These are phyloP conservation scores for Megalops atlanticus DNA, from an alignment of 2,113 vertebrate genomes.

Conservation along the genomic window DNA sequence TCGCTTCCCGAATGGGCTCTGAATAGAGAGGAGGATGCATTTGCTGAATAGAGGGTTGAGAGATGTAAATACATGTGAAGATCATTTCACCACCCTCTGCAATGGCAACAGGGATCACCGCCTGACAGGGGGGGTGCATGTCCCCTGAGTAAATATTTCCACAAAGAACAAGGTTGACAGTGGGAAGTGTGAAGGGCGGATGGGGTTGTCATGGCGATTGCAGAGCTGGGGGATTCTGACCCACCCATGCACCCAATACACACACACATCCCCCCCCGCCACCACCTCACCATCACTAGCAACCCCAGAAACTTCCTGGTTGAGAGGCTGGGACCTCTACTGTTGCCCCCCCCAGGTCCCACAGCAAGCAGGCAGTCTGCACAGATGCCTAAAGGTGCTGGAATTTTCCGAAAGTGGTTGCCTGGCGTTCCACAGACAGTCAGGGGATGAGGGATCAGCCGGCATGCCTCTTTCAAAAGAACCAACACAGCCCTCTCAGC, in stretches of 20 bases:
- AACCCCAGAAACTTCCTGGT: not conserved
- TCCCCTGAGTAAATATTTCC: constrained; percentile 3
- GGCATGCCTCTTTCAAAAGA: not conserved
- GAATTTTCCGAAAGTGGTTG: not conserved
- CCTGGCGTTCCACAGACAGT: no score
- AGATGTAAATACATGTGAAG: no score
- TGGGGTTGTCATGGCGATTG: constrained; percentile 13
- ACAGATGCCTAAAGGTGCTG: not conserved
- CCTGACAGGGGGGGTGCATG: not conserved
- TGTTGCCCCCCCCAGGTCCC: not conserved
- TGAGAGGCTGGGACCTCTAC: constrained; percentile 4
- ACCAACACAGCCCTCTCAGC: not conserved
- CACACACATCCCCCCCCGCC: no score
- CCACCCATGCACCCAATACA: no score
- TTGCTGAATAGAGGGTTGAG: not conserved
- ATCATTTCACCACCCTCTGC: not conserved
- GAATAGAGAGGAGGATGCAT: not conserved
- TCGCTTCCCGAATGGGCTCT: not conserved
- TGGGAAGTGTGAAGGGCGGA: not conserved
- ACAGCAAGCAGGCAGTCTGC: no score
- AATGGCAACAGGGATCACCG: not conserved
- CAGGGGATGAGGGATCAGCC: not conserved
- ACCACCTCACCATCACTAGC: not conserved
- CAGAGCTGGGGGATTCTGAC: no score
- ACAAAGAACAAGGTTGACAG: not conserved